Base-by-base conservation (phyloP, 30 jellyfish, hydroid and myxozoan species). In the Turritopsis dohrnii region DNA sequence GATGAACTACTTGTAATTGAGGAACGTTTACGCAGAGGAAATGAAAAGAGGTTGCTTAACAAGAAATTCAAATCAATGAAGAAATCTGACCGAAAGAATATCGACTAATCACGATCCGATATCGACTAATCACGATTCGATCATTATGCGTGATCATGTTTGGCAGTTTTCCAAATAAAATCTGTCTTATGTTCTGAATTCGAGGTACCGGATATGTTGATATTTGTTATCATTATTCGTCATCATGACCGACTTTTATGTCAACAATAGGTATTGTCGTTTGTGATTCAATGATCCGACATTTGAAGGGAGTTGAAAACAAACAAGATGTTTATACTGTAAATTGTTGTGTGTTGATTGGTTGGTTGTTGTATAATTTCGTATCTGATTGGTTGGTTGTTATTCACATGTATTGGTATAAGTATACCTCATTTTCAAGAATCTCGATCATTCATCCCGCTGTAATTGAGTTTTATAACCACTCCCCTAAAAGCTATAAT, bases 61-160 rank as follows among this genome's bases (percentile, higher is more conserved):
- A 90, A 90, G 87, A 90, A 90, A 80, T 25, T 79, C 60, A 88
- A 53, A 23, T 81, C 97, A 0, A 88, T 80, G 29, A 85, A 83
- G 41, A 90, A 90, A 82, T 75, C 29, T 29, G 81, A 75, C 52
- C 85, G 97, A 19, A 69, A 86, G 28, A 53, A 65, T 28, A 31
- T 72, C 29, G 85, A 52, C 21, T 24, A 23, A 29, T 23, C 21
- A 28, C 26, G 20, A 53, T 74, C 26, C 5, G 60, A 16, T 18
- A 7, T 1, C 22, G 28, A 24, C 21, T 24, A 23, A 29, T 23
- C 21, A 28, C 26, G 20, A 53, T 74, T 8, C 5, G 60, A 16
- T 18, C 3, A 13, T 52, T 22, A 24, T n/a, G n/a, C 60, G 60
- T 41, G 60, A 41, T 13, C 9, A 13, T 13, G 60, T 41, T 41